Evolutionary conservation across 2,888 invertebrate genomes (phyloP).

Genomic region (Dynastes tityus): DNA sequence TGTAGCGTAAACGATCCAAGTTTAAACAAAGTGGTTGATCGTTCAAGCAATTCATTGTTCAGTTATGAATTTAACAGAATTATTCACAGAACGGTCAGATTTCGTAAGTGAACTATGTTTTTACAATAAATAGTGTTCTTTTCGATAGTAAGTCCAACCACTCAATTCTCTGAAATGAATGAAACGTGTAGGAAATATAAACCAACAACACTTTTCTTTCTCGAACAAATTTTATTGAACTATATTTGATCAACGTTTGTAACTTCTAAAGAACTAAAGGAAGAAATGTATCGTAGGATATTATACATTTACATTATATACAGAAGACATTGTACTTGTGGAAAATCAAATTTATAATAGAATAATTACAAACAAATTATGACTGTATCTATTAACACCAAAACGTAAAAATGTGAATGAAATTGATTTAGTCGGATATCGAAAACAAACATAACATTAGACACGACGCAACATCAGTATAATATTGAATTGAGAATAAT

Average conservation of each 20-base stretch:
- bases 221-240: conserved; percentile 39
- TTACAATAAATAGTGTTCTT: too few species aligned
- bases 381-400: conserved; percentile 17
- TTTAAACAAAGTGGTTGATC: too few species aligned
- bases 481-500: conserved; percentile 56
- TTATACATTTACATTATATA: conserved; percentile 30
- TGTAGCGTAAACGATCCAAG: too few species aligned
- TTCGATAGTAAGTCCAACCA: too few species aligned
- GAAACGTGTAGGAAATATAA: background rate
- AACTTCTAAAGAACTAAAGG: conserved; percentile 45
- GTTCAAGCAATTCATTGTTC: too few species aligned
- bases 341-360: conserved; percentile 32
- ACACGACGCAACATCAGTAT: conserved; percentile 18
- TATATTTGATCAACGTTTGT: conserved; percentile 39
- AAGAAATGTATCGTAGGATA: conserved; percentile 32
- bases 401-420: background rate
- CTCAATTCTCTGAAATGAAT: too few species aligned
- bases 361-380: conserved; percentile 30
- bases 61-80: too few species aligned
- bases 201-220: background rate
- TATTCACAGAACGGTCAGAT: too few species aligned
- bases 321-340: conserved; percentile 35
- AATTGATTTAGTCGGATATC: conserved; percentile 5
- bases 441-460: conserved; percentile 10
- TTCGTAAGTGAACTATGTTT: too few species aligned